Evolutionary conservation across 1,140 invertebrate species (phyloP), one percentile per base, ranked within the genome.

Genomic region (Argopecten irradians): DNA sequence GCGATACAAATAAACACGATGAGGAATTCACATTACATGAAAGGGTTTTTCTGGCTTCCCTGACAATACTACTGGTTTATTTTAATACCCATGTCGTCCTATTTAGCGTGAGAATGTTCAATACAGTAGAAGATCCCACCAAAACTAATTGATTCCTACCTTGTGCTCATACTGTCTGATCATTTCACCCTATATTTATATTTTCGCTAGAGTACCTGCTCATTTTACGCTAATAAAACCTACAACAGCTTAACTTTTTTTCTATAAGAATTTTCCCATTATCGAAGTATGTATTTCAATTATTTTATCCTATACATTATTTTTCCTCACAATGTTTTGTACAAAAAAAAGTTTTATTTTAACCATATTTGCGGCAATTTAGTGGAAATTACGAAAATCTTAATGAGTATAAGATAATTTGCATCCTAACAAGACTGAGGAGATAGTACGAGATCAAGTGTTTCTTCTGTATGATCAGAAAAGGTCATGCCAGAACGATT

Each of bases 71-170:
- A 11, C 5, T 71, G 14, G 2, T 71, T 5, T 71, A 71, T 28
- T 71, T 71, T 71, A 71, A 71, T 71, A 71, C n/a, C 22, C 28
- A 71, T 71, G 55, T 71, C 55, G 14, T 71, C 55, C 55, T 11
- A 71, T 71, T 71, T 28, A 71, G 55, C 55, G 55, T 71, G 55
- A 71, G 55, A 71, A 71, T 71, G 55, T 71, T 71, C 55, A 71
- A 71, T 71, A 71, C 55, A 71, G 55, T 5, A n/a, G 55, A 71
- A 71, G 55, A 71, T 71, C 55, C 8, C n/a, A 11, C 55, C 55
- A 28, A 71, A 71, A 5, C 55, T 71, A 71, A 71, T 28, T 71
- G 55, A 71, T 71, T 71, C 55, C 55, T 71, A 28, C 1, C 22
- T 71, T 11, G n/a, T n/a, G 55, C 14, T 71, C 16, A 71, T n/a